Evolutionary conservation across 2,797 vertebrate genomes (phyloP), one percentile per base, ranked within the genome.

Genomic region (Trichosurus vulpecula): DNA sequence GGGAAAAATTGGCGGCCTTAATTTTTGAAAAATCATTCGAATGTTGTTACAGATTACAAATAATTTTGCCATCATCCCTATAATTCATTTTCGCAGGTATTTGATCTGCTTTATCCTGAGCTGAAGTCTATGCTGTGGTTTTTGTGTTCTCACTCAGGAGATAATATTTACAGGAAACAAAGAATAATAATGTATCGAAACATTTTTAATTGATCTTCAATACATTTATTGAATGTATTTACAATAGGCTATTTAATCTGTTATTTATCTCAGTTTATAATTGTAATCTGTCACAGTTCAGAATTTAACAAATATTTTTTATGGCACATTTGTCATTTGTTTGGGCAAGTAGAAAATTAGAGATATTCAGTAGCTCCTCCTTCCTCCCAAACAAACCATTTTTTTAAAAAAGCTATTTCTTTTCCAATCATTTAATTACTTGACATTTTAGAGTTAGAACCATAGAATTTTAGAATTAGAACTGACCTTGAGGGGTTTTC

Each of bases 111-210:
- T 55, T 4, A 41, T 91, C 54, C 56, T 47, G 57, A 1, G 52
- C n/a, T 66, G 54, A 94, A 92, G 52, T 94, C 51, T 89, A 61
- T 47, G 47, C 81, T 3, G 6, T 74, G 0, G 30, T 54, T 52
- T 95, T 94, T 96, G 25, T 35, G 57, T 92, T 91, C 97, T 96
- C 2, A 4, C 97, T 96, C 3, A 4, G 14, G 55, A n/a, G 8
- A 35, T 93, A 95, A 94, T 10, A 90, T 35, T 95, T 66, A 54
- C 52, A 81, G 35, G 91, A 95, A 97, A 66, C 41, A 52, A 19
- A 35, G 47, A 58, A 54, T 6, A 92, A 53, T 96, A 93, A 89
- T 52, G n/a, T 93, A 74, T 13, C 93, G 4, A 14, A n/a, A 74
- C 41, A 19, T 19, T 19, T 93, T 53, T 94, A 90, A 47, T 52